These are phyloP conservation scores for Alligator sinensis DNA, from an alignment of 2,113 vertebrate genomes.

Conservation along the genomic window DNA sequence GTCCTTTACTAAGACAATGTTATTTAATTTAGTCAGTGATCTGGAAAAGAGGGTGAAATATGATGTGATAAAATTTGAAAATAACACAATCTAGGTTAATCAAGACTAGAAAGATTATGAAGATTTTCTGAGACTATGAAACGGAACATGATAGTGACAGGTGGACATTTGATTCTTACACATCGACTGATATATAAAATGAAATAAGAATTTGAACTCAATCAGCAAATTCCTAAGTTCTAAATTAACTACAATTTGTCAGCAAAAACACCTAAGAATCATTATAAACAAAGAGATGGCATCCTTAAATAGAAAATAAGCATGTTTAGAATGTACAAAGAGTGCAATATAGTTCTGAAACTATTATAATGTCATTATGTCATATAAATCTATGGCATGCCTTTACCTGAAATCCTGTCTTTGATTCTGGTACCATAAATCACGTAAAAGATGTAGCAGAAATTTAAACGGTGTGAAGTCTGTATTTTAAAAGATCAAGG, in stretches of 20 bases:
- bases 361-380: not conserved
- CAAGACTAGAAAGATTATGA: not conserved
- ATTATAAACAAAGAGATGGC: not conserved
- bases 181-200: not conserved
- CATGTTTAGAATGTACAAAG: not conserved
- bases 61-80: not conserved
- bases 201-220: not conserved
- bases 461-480: not conserved
- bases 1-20: not conserved
- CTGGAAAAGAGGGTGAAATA: constrained; percentile 8
- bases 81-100: not conserved
- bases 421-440: not conserved
- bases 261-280: not conserved
- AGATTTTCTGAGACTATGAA: constrained; percentile 7
- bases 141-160: not conserved
- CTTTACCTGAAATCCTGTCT: not conserved
- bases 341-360: not conserved
- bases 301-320: not conserved
- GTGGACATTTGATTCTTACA: not conserved
- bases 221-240: not conserved
- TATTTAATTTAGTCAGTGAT: constrained; percentile 37
- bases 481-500: not conserved
- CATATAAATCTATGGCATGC: not conserved
- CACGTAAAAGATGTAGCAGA: not conserved
- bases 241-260: not conserved